phyloP scores from a whole-genome alignment of 2,888 invertebrate genomes.

The Drosophila mimica region DNA sequence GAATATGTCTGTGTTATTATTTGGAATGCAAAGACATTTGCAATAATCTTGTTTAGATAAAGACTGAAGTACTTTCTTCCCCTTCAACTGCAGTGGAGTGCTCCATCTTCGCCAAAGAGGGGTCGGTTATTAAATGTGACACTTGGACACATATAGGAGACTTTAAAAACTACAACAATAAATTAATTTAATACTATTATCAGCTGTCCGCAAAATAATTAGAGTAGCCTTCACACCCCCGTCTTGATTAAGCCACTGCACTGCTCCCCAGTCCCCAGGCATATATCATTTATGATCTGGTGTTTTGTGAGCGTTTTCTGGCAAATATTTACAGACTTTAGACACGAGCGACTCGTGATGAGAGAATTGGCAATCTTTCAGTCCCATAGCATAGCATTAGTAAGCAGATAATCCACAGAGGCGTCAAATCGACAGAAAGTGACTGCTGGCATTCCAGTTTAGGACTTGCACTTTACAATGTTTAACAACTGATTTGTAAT shows the following conservation, averaged over 20 bases:
- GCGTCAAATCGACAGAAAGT: neutral
- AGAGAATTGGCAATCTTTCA: slow-evolving; percentile 41
- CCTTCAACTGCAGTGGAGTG: slow-evolving; percentile 27
- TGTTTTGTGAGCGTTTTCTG: slow-evolving; percentile 8
- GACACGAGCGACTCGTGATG: slow-evolving; percentile 56
- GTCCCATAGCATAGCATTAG: slow-evolving; percentile 8
- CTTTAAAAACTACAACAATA: neutral
- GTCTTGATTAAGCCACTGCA: slow-evolving; percentile 10
- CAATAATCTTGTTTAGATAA: slow-evolving; percentile 50
- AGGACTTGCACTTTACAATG: neutral
- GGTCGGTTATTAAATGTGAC: neutral
- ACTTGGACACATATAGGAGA: neutral
- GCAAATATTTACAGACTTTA: slow-evolving; percentile 55
- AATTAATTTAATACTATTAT: neutral
- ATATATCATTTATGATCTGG: slow-evolving; percentile 55
- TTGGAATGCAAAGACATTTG: slow-evolving; percentile 46
- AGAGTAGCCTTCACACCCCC: neutral
- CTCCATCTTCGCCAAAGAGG: neutral
- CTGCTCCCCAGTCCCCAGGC: slow-evolving; percentile 22
- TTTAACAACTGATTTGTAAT: neutral
- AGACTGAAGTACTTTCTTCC: slow-evolving; percentile 54
- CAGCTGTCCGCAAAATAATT: neutral
- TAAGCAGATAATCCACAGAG: slow-evolving; percentile 6
- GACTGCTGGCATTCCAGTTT: neutral
- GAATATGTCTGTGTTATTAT: slow-evolving; percentile 44